These are phyloP conservation scores for Phylloscopus collybita DNA, from an alignment of 2,797 vertebrate genomes.

Conservation along the genomic window DNA sequence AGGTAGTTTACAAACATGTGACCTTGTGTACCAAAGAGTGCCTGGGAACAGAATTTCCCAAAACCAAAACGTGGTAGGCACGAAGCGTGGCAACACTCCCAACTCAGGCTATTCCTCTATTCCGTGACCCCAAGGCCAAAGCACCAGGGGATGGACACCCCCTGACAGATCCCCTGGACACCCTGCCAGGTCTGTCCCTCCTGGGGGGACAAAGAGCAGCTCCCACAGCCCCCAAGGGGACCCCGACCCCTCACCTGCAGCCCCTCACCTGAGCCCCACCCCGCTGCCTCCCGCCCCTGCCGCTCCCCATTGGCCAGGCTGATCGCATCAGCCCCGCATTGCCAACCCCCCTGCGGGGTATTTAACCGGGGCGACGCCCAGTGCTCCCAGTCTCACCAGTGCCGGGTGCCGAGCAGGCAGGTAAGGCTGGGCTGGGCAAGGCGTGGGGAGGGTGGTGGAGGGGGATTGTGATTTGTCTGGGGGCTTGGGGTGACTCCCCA, in stretches of 20 bases:
- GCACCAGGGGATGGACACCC: accelerated
- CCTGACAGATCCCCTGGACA: accelerated
- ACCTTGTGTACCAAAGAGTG: no score
- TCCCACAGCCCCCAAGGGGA: neutral
- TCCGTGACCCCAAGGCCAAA: neutral
- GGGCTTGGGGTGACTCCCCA: accelerated
- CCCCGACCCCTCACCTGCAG: neutral
- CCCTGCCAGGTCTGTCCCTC: accelerated
- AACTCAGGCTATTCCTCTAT: accelerated
- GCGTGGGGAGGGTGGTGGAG: neutral
- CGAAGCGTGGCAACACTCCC: no score
- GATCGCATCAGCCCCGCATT: neutral
- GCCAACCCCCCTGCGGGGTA: neutral
- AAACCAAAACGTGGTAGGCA: no score
- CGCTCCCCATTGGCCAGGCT: neutral
- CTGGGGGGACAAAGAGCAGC: neutral
- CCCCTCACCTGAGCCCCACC: neutral
- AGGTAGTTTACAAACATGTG: no score
- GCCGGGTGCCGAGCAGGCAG: accelerated
- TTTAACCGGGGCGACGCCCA: neutral
- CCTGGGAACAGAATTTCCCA: no score
- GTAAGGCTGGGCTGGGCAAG: neutral
- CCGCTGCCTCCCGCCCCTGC: neutral
- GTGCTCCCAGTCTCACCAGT: accelerated
- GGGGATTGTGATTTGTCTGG: accelerated